Evolutionary conservation across 2,888 invertebrate genomes (phyloP).

Genomic region (Chrysodeixis includens): DNA sequence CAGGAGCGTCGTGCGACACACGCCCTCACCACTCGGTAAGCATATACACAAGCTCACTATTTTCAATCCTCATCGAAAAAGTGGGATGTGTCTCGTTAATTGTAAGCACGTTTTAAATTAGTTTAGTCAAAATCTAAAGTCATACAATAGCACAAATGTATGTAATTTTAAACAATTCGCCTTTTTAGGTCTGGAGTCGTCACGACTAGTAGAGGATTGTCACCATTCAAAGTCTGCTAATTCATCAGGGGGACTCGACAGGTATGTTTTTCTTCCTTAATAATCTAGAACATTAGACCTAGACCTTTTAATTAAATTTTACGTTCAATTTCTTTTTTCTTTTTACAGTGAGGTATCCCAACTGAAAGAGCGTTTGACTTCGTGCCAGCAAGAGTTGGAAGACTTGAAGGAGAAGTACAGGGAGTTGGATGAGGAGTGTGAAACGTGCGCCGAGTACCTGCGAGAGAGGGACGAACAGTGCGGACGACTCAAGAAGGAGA

Average conservation of each 20-base stretch:
- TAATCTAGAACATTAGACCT: no score
- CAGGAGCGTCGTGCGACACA: constrained; percentile 66
- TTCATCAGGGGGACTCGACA: constrained; percentile 30
- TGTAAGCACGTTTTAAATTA: no score
- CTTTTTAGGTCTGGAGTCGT: constrained; percentile 31
- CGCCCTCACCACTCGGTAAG: constrained; percentile 66
- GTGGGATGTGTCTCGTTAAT: no score
- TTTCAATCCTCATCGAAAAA: no score
- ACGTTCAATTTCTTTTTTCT: no score
- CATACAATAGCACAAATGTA: no score
- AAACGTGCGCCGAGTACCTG: constrained; percentile 80
- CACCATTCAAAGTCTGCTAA: constrained; percentile 38
- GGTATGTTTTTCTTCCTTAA: constrained; percentile 35
- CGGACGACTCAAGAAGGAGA: constrained; percentile 71
- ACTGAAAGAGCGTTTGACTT: constrained; percentile 71
- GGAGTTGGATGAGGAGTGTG: constrained; percentile 85
- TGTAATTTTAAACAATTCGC: neutral
- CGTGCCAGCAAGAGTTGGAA: constrained; percentile 78
- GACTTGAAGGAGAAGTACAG: constrained; percentile 77
- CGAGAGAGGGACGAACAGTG: constrained; percentile 80
- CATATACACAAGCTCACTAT: no score
- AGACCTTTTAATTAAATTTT: constrained; percentile 20
- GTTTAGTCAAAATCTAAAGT: no score
- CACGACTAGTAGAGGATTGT: constrained; percentile 32
- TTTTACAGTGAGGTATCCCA: constrained; percentile 74